Percentiles rank a stretch among this genome's conserved stretches.
Evolutionary conservation across 2,797 vertebrate species (phyloP).

Genomic region (Centropyge bicolor): DNA sequence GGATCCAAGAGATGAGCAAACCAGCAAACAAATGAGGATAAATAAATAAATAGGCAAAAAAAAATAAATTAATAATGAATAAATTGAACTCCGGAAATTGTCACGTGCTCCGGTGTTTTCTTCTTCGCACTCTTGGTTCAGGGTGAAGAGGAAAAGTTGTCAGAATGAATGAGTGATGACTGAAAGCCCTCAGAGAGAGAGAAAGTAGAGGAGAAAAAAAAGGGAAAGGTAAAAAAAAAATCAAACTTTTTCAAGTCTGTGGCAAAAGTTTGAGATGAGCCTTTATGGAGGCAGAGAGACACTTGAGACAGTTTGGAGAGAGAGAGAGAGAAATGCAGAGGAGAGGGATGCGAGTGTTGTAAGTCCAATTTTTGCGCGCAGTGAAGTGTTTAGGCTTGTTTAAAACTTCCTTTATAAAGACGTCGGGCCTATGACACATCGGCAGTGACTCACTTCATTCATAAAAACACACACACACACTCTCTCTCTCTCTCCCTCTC

Average conservation of each 20-base stretch:
- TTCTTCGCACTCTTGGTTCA: slow-evolving; percentile 74
- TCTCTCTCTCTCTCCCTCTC: slow-evolving; percentile 47
- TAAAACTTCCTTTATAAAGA: slow-evolving; percentile 93
- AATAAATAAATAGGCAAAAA: slow-evolving; percentile 71
- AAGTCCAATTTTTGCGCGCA: slow-evolving; percentile 89
- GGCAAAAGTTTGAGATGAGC: slow-evolving; percentile 72
- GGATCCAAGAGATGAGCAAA: slow-evolving; percentile 71
- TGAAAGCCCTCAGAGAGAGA: slow-evolving; percentile 42
- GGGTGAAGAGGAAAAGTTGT: slow-evolving; percentile 75
- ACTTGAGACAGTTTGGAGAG: slow-evolving; percentile 66
- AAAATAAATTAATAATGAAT: slow-evolving; percentile 78
- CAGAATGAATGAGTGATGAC: slow-evolving; percentile 80
- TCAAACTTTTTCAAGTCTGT: slow-evolving; percentile 66
- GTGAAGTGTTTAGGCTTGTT: slow-evolving; percentile 93
- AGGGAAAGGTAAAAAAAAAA: slow-evolving; percentile 11
- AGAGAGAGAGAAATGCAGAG: slow-evolving; percentile 76
- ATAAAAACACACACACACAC: slow-evolving; percentile 86
- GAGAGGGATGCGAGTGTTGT: slow-evolving; percentile 86
- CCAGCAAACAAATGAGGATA: slow-evolving; percentile 69
- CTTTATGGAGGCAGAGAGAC: slow-evolving; percentile 74
- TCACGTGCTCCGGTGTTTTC: slow-evolving; percentile 84
- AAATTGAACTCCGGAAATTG: slow-evolving; percentile 81
- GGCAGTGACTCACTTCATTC: slow-evolving; percentile 91
- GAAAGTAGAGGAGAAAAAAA: neutral
- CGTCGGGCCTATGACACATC: slow-evolving; percentile 90